These are phyloP conservation scores for Cyphomyrus plagiostoma DNA, from an alignment of 2,113 vertebrate genomes.

Conservation along the genomic window DNA sequence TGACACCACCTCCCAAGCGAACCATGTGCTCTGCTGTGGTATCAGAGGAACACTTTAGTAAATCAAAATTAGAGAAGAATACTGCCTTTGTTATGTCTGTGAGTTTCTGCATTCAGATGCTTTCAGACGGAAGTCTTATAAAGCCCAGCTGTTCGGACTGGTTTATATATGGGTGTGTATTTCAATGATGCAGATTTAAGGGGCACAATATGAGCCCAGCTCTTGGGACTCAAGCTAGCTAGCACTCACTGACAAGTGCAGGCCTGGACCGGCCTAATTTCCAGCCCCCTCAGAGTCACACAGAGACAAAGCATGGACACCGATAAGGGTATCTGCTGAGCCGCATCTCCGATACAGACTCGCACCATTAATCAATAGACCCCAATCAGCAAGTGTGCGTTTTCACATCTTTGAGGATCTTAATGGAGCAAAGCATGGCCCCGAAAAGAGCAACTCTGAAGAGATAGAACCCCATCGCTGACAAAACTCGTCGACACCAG, in stretches of 20 bases:
- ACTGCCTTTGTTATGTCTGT: background rate
- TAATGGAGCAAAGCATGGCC: background rate
- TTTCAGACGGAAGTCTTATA: background rate
- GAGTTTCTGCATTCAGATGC: background rate
- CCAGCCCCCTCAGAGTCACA: background rate
- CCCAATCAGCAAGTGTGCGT: background rate
- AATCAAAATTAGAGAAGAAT: constrained; percentile 3
- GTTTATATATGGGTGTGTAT: background rate
- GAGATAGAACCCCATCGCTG: background rate
- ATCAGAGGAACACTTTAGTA: background rate
- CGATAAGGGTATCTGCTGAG: background rate
- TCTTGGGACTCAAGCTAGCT: background rate
- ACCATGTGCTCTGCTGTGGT: background rate
- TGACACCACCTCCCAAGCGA: background rate
- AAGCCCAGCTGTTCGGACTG: background rate
- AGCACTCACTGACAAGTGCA: background rate
- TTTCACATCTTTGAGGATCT: background rate
- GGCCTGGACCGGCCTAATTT: background rate
- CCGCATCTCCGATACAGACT: background rate
- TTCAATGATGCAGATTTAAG: constrained; percentile 3
- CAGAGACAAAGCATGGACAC: background rate
- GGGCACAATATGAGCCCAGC: background rate
- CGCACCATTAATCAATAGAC: background rate
- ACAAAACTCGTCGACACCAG: background rate
- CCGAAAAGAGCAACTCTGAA: background rate